phyloP scores from a whole-genome alignment of 2,797 vertebrate genomes.

The Coccyzus lansbergi region DNA sequence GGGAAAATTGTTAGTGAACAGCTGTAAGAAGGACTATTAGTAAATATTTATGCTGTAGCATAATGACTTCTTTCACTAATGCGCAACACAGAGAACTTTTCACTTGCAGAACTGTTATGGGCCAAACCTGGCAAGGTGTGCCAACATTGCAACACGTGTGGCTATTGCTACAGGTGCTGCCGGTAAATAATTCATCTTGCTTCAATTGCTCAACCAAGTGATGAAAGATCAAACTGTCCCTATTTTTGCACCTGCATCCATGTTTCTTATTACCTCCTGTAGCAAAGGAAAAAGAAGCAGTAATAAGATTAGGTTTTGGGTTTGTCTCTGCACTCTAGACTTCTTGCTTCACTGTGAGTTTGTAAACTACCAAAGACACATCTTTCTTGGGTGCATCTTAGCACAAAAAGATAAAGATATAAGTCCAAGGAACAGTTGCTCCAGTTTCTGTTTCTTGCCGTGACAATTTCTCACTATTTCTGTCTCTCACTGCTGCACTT shows the following conservation, averaged over 20 bases:
- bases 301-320: not conserved
- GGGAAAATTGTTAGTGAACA: conserved; percentile 15
- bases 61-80: conserved; percentile 42
- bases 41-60: conserved; percentile 57
- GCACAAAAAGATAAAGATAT: not conserved
- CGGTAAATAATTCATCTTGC: conserved; percentile 32
- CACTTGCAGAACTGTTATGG: not conserved
- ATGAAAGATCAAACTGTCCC: conserved; percentile 28
- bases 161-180: conserved; percentile 52
- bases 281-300: not conserved
- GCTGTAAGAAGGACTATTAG: conserved; percentile 37
- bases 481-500: not conserved
- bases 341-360: not conserved
- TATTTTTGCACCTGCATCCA: not conserved
- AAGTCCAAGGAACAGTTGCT: not conserved
- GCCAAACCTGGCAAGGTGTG: conserved; percentile 36
- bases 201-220: conserved; percentile 20
- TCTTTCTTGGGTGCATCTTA: not conserved
- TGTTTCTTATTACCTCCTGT: not conserved
- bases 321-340: not conserved
- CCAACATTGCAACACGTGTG: conserved; percentile 16
- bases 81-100: conserved; percentile 25
- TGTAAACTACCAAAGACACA: not conserved
- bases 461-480: not conserved
- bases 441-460: not conserved